A percentile compares a stretch with the other conserved stretches of the same genome.
phyloP scores from a whole-genome alignment of 2,888 invertebrate species.

The Dryobota labecula region DNA sequence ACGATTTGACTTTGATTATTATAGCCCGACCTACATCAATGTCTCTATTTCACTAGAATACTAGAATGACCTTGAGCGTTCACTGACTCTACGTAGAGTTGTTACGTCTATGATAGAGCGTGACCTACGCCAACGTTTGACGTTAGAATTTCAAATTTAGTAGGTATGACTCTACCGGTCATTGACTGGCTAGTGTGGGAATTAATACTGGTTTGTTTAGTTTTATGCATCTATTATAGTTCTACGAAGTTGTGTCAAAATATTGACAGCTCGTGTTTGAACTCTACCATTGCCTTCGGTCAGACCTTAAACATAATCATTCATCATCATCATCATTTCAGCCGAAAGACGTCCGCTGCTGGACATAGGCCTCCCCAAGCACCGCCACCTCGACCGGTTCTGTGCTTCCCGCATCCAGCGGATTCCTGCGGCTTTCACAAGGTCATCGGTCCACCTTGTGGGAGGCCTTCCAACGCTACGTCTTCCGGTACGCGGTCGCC shows the following conservation, averaged over 20 bases:
- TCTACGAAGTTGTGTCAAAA: not conserved
- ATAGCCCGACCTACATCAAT: slow-evolving; percentile 55
- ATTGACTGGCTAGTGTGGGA: slow-evolving; percentile 28
- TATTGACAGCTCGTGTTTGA: not conserved
- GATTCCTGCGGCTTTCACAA: too few relatives aligned
- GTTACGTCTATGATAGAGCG: slow-evolving; percentile 50
- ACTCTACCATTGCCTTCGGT: not conserved
- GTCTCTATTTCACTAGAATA: slow-evolving; percentile 33
- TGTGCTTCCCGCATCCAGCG: too few relatives aligned
- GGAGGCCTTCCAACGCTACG: too few relatives aligned
- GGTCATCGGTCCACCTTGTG: too few relatives aligned
- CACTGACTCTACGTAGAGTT: slow-evolving; percentile 47
- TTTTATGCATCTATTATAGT: not conserved
- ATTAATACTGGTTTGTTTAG: slow-evolving; percentile 4
- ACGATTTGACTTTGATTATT: not conserved
- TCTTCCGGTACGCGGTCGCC: too few relatives aligned
- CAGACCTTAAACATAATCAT: too few relatives aligned
- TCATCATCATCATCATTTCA: too few relatives aligned
- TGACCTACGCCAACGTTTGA: slow-evolving; percentile 50
- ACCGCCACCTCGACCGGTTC: too few relatives aligned
- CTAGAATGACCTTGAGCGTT: slow-evolving; percentile 53
- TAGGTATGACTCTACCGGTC: slow-evolving; percentile 55
- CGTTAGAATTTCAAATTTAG: slow-evolving; percentile 47
- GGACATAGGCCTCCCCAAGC: too few relatives aligned
- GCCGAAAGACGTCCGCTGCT: too few relatives aligned